A percentile compares a stretch with the other conserved stretches of the same genome.
phyloP scores from a whole-genome alignment of 2,888 invertebrate genomes.

The Torymus tubicola region DNA sequence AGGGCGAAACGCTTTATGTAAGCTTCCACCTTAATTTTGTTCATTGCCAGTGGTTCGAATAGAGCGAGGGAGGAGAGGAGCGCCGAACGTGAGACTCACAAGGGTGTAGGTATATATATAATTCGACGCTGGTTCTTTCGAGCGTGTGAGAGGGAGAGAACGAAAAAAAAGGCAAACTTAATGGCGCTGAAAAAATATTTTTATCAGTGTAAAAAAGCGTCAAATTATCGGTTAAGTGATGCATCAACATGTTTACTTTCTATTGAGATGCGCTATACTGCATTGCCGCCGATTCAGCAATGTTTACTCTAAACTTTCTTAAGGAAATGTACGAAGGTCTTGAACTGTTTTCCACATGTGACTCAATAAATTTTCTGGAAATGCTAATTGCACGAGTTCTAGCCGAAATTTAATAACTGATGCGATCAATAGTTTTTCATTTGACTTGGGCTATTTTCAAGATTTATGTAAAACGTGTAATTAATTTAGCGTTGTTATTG shows the following conservation, averaged over 20 bases:
- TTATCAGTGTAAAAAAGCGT: constrained; percentile 36
- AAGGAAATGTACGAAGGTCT: constrained; percentile 57
- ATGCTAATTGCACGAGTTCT: background rate
- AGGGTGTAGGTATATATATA: background rate
- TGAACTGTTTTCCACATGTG: constrained; percentile 24
- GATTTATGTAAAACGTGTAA: too few species aligned
- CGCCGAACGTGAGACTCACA: background rate
- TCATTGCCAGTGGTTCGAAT: background rate
- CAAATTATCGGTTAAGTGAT: constrained; percentile 49
- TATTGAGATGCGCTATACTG: constrained; percentile 25
- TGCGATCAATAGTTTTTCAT: too few species aligned
- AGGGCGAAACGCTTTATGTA: background rate
- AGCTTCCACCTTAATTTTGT: background rate
- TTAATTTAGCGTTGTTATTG: too few species aligned
- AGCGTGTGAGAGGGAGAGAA: background rate
- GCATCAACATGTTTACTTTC: constrained; percentile 51
- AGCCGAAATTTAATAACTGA: too few species aligned
- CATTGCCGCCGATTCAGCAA: constrained; percentile 51
- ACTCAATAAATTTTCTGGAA: constrained; percentile 11
- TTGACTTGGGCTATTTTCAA: too few species aligned
- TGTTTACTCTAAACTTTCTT: constrained; percentile 55
- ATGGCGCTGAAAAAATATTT: background rate
- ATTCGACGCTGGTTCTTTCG: background rate
- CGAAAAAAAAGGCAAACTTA: constrained; percentile 8
- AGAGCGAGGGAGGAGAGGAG: background rate